Conservation (phyloP, 2,113 vertebrate genomes). For the Gallinago paraguaiae region DNA sequence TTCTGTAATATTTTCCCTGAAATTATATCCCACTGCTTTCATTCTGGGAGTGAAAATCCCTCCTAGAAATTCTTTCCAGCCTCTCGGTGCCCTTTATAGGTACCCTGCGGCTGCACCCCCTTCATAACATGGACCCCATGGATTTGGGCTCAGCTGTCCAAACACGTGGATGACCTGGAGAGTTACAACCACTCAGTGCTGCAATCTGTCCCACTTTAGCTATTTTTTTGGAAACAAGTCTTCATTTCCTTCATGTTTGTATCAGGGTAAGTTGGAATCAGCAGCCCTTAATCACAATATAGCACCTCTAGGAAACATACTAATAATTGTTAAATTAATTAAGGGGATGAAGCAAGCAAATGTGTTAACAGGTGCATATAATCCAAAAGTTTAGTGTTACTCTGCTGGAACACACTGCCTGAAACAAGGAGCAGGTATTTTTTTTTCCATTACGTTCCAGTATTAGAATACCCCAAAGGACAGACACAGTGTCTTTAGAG, state of each 20-base stretch:
- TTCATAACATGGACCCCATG: neutral
- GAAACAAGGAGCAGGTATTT: neutral
- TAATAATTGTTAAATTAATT: neutral
- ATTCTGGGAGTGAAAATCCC: slow-evolving; percentile 43
- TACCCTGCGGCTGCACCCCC: neutral
- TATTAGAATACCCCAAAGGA: neutral
- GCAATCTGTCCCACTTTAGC: neutral
- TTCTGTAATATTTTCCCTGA: slow-evolving; percentile 21
- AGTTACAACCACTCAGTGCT: neutral
- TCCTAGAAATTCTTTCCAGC: slow-evolving; percentile 37
- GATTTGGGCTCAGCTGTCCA: neutral
- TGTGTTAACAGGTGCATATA: neutral
- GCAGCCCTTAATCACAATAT: neutral
- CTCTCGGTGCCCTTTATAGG: neutral
- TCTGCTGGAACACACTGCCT: neutral
- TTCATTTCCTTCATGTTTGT: neutral
- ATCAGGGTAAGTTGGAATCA: neutral
- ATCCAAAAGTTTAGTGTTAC: neutral
- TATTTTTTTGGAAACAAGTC: neutral
- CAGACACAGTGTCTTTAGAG: neutral
- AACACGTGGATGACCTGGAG: neutral
- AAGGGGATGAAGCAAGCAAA: neutral
- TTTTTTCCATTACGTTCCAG: neutral
- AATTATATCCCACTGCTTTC: slow-evolving; percentile 28
- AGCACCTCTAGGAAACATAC: neutral